A percentile compares a stretch with the other conserved stretches of the same genome.
Conservation (phyloP, 2,797 vertebrate species). For the Malacoraja senta region DNA sequence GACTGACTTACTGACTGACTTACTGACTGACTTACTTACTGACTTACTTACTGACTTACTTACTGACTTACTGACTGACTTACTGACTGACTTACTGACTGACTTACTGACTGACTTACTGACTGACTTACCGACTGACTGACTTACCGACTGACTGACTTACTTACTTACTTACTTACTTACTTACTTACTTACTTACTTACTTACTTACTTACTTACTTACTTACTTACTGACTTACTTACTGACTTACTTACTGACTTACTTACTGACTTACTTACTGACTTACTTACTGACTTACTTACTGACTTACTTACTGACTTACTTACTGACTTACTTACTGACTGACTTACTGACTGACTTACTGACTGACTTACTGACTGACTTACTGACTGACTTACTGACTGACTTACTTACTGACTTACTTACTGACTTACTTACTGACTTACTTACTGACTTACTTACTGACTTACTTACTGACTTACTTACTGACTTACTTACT, state of each 20-base stretch:
- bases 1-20: constrained; percentile 12
- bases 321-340: no score
- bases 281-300: neutral
- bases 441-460: no score
- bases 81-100: constrained; percentile 13
- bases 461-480: neutral
- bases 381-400: no score
- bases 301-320: neutral
- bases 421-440: neutral
- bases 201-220: neutral
- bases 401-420: neutral
- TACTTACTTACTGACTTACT: neutral
- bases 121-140: no score
- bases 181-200: no score
- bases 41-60: neutral
- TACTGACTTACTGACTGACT: constrained; percentile 16
- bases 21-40: constrained; percentile 1
- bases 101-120: neutral
- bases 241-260: neutral
- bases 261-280: neutral
- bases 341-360: no score
- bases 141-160: no score
- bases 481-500: neutral
- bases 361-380: no score
- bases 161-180: no score